A percentile compares a stretch with the other conserved stretches of the same genome.
Conservation (phyloP, 2,113 vertebrate species). For the Anoura caudifer region DNA sequence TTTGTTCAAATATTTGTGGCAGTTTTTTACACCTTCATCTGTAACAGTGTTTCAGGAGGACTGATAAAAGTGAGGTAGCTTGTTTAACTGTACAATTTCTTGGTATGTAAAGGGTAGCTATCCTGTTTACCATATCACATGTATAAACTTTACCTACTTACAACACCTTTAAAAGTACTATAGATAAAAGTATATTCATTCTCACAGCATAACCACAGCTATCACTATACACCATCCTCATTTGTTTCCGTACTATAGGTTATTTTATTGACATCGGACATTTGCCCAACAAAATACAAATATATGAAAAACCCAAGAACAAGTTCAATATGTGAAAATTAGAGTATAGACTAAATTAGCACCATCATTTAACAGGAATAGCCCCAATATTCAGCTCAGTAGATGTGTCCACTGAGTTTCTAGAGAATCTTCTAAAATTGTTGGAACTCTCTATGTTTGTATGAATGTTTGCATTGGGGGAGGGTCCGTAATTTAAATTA, state of each 20-base stretch:
- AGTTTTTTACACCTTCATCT: not conserved
- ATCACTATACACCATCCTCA: not conserved
- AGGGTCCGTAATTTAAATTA: not conserved
- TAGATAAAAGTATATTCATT: not conserved
- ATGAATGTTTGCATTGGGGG: not conserved
- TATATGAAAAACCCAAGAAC: not conserved
- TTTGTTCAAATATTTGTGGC: not conserved
- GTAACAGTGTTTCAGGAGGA: not conserved
- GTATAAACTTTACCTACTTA: not conserved
- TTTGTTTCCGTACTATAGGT: not conserved
- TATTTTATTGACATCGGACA: slow-evolving; percentile 8
- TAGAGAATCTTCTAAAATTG: not conserved
- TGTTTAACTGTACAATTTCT: not conserved
- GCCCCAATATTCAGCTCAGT: not conserved
- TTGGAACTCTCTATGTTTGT: not conserved
- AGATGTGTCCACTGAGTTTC: not conserved
- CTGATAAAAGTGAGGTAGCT: not conserved
- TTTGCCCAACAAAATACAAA: slow-evolving; percentile 6
- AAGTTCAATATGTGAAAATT: not conserved
- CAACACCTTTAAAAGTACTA: not conserved
- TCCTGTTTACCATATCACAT: not conserved
- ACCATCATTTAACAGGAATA: not conserved
- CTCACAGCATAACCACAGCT: not conserved
- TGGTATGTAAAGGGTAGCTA: not conserved
- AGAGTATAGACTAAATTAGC: not conserved